phyloP scores from a whole-genome alignment of 2,888 invertebrate species.

The Andrena trimmerana region DNA sequence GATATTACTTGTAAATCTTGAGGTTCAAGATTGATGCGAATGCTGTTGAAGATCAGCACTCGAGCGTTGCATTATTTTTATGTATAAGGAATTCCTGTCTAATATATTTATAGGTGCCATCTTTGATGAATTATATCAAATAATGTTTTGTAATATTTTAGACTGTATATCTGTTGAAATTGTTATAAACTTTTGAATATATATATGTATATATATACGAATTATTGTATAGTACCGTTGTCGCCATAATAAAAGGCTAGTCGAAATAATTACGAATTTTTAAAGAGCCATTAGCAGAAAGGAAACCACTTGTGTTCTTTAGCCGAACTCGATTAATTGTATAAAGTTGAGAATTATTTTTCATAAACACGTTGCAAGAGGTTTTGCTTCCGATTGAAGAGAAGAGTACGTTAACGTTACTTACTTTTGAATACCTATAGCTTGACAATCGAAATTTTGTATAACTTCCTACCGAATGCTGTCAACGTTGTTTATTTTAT shows the following conservation, averaged over 20 bases:
- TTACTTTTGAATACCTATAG: conserved; percentile 26
- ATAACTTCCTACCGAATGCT: conserved; percentile 50
- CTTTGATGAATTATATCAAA: conserved; percentile 25
- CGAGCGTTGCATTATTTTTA: conserved; percentile 26
- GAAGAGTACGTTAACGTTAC: neutral
- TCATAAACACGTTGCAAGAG: conserved; percentile 29
- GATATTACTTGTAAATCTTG: conserved; percentile 2
- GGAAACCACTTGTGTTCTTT: conserved; percentile 2
- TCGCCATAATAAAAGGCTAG: conserved; percentile 60
- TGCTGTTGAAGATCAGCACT: conserved; percentile 48
- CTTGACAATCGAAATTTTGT: conserved; percentile 34
- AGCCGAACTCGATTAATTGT: conserved; percentile 14
- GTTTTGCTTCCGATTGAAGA: conserved; percentile 25
- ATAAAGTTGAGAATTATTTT: conserved; percentile 35
- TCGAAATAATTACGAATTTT: conserved; percentile 30
- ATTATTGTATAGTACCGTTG: conserved; percentile 24
- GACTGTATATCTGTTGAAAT: conserved; percentile 20
- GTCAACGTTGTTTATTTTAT: conserved; percentile 65
- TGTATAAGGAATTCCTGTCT: conserved; percentile 26
- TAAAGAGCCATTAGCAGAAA: conserved; percentile 5
- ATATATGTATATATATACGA: conserved; percentile 25
- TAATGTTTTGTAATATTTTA: conserved; percentile 28
- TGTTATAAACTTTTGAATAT: conserved; percentile 32
- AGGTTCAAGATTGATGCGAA: conserved; percentile 6
- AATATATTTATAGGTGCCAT: conserved; percentile 26